Evolutionary conservation across 1,140 invertebrate genomes (phyloP).

Genomic region (Dysdera silvatica): DNA sequence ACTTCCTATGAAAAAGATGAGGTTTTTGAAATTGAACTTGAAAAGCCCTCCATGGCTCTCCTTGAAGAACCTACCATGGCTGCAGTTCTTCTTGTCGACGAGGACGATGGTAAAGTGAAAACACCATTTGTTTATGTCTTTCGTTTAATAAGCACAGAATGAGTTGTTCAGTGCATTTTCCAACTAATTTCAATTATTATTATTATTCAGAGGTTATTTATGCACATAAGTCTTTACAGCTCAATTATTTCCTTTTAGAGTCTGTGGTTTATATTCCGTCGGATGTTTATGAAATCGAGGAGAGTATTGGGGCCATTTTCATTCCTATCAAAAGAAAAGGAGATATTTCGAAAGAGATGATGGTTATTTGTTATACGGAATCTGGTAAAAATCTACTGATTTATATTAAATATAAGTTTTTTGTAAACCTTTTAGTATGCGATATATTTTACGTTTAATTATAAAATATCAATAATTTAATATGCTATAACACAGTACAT

Average conservation of each 20-base stretch:
- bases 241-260: constrained; percentile 36
- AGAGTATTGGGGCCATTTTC: constrained; percentile 40
- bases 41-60: constrained; percentile 42
- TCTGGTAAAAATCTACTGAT: constrained; percentile 39
- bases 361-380: constrained; percentile 43
- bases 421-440: too few species aligned
- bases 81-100: constrained; percentile 40
- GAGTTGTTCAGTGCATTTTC: too few species aligned
- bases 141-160: too few species aligned
- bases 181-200: too few species aligned
- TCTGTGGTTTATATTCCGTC: constrained; percentile 40
- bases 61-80: constrained; percentile 39
- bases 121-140: too few species aligned
- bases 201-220: too few species aligned
- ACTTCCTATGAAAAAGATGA: constrained; percentile 40
- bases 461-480: too few species aligned
- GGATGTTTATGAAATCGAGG: constrained; percentile 39
- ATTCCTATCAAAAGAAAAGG: constrained; percentile 43
- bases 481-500: too few species aligned
- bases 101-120: constrained; percentile 46
- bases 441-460: too few species aligned
- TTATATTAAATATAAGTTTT: too few species aligned
- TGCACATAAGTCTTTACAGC: not conserved
- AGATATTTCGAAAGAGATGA: constrained; percentile 43
- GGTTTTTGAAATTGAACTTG: constrained; percentile 38